Percentiles rank a stretch among this genome's conserved stretches.
These are phyloP conservation scores for Orthosia gracilis DNA, from an alignment of 2,888 invertebrate species.

Conservation along the genomic window DNA sequence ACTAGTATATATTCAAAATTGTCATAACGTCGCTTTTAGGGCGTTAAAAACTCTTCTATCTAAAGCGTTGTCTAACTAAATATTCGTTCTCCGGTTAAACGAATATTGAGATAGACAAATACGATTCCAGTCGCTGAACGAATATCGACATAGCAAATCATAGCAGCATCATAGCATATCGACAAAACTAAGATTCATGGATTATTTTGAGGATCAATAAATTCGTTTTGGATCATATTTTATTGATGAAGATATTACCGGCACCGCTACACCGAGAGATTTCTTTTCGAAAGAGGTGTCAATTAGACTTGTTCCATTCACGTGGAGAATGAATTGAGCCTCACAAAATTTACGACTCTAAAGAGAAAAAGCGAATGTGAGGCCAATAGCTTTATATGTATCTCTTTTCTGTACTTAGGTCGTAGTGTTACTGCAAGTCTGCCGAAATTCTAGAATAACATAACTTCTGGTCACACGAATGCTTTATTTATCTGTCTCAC, in stretches of 20 bases:
- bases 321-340: not conserved
- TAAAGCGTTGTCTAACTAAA: not conserved
- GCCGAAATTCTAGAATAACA: not conserved
- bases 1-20: not conserved
- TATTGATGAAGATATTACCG: constrained; percentile 44
- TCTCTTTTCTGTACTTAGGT: not conserved
- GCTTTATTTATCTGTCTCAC: too few relatives aligned
- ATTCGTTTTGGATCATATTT: constrained; percentile 23
- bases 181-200: not conserved
- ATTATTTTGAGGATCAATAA: constrained; percentile 33
- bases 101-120: too few relatives aligned
- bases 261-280: constrained; percentile 19
- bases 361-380: not conserved
- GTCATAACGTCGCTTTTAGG: not conserved
- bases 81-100: not conserved
- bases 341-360: not conserved
- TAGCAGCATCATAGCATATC: too few relatives aligned
- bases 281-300: constrained; percentile 30
- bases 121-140: too few relatives aligned
- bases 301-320: constrained; percentile 7
- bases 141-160: too few relatives aligned
- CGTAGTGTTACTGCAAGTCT: not conserved
- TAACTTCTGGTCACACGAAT: not conserved
- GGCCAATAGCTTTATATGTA: not conserved
- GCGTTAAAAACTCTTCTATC: not conserved